Evolutionary conservation across 2,113 vertebrate genomes (phyloP), one percentile per base, ranked within the genome.

Genomic region (Larimichthys polyactis): DNA sequence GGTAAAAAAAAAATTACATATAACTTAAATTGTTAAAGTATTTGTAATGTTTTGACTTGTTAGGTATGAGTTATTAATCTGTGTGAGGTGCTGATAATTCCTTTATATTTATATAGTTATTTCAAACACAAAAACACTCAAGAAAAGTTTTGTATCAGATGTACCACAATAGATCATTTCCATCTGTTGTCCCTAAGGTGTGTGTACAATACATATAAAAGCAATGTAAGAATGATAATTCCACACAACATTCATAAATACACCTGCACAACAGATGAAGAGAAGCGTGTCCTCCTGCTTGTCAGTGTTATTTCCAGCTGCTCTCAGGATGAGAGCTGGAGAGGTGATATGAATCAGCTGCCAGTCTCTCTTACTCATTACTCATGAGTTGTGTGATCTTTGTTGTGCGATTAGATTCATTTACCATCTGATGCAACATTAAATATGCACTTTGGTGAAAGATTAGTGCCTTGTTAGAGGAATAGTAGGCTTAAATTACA

Each of bases 341-440:
- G 71, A 83, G 64, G 54, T 9, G 16, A 51, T 51, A 19, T 51
- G 68, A 48, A 75, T 49, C 51, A 52, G 46, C 40, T 57, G 60
- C 8, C 36, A 2, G 9, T 69, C 46, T 75, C n/a, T 52, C 29
- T 54, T 29, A 52, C 58, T 60, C 20, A 44, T 49, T 22, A 63
- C 63, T 74, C 19, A 68, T 24, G 66, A 52, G 70, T 29, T 11
- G 15, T 40, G 36, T 40, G 36, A 40, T 40, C 7, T 76, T 46
- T 58, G 58, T 51, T 15, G 43, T 29, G 14, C 4, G 55, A 27
- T 65, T 43, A 2, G 19, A 55, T 62, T 17, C 57, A 19, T 59
- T 60, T 66, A 2, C 5, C 17, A 16, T 17, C 17, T 59, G 6
- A 49, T 55, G 17, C 40, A 24, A 58, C 19, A 29, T 43, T 3